phyloP scores from a whole-genome alignment of 2,888 invertebrate species.

The Ommatoiulus sabulosus region DNA sequence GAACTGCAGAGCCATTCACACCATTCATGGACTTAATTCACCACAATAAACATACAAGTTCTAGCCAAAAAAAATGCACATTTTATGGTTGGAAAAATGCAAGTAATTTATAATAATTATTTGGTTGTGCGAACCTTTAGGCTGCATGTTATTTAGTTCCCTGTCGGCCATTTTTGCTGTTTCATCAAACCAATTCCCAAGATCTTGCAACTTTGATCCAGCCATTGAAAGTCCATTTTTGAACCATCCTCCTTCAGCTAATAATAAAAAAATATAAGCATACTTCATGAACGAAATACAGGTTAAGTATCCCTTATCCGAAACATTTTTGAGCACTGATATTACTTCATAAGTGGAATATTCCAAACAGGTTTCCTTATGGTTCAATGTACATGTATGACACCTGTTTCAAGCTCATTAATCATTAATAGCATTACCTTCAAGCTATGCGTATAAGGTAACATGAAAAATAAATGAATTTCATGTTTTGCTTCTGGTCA shows the following conservation, averaged over 20 bases:
- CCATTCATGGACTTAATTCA: not conserved
- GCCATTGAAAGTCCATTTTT: constrained; percentile 60
- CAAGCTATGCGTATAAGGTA: no score
- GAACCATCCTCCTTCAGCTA: constrained; percentile 61
- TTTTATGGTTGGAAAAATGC: not conserved
- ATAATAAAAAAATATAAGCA: constrained; percentile 49
- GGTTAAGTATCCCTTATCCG: no score
- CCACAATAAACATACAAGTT: not conserved
- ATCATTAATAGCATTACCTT: no score
- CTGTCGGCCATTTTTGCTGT: constrained; percentile 59
- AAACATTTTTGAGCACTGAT: no score
- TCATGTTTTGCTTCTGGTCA: no score
- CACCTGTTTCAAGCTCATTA: no score
- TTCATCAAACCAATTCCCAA: constrained; percentile 62
- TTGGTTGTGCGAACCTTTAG: constrained; percentile 52
- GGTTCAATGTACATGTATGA: no score
- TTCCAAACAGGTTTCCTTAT: no score
- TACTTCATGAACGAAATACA: no score
- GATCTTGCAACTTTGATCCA: constrained; percentile 60
- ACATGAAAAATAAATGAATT: no score
- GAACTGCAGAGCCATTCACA: not conserved
- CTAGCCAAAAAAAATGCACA: not conserved
- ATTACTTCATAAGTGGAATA: no score
- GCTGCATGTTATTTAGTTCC: constrained; percentile 59
- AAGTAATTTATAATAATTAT: not conserved